Evolutionary conservation across 2,797 vertebrate genomes (phyloP).

Genomic region (Buphagus erythrorhynchus): DNA sequence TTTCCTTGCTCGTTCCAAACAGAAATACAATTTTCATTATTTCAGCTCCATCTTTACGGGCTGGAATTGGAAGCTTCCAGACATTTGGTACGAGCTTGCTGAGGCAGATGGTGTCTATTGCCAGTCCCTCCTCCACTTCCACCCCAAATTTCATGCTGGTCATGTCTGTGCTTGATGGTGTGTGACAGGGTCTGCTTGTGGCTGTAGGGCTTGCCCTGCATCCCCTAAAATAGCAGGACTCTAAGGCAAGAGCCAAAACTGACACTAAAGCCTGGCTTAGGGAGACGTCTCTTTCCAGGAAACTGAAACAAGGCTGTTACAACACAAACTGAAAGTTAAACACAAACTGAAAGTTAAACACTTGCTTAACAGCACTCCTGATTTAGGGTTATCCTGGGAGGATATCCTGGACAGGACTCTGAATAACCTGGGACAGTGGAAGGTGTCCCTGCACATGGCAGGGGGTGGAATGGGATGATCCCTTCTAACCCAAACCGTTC

Average conservation of each 20-base stretch:
- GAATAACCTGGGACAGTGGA: neutral
- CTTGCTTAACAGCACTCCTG: neutral
- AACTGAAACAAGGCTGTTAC: neutral
- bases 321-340: neutral
- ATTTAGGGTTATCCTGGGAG: neutral
- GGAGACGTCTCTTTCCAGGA: neutral
- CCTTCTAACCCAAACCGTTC: neutral
- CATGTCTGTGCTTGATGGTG: neutral
- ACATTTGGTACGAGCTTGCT: constrained; percentile 35
- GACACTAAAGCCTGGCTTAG: neutral
- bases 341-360: neutral
- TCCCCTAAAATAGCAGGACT: neutral
- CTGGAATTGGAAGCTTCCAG: constrained; percentile 7
- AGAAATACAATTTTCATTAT: constrained; percentile 15
- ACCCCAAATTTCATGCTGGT: constrained; percentile 23
- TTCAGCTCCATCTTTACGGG: constrained; percentile 31
- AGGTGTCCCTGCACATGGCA: neutral
- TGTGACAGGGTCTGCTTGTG: neutral
- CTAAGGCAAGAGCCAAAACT: neutral
- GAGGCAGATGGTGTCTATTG: constrained; percentile 45
- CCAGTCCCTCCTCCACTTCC: neutral
- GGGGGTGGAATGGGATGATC: neutral
- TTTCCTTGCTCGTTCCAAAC: neutral
- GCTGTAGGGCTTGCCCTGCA: neutral
- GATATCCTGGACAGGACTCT: neutral